Conservation (phyloP, 2,113 vertebrate species). For the Tragelaphus strepsiceros region DNA sequence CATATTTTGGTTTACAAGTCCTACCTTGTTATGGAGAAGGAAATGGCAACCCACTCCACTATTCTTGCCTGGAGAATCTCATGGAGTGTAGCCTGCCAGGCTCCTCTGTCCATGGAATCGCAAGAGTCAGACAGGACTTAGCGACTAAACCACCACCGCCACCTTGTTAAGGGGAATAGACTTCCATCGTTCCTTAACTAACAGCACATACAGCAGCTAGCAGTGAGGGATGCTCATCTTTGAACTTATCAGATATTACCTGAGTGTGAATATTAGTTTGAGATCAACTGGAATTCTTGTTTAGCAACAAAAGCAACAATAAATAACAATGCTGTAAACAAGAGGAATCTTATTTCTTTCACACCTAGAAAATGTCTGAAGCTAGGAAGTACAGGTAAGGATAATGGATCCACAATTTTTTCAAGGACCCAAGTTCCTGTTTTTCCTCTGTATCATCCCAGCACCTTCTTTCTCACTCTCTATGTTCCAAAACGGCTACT, state of each 20-base stretch:
- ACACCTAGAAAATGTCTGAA: not conserved
- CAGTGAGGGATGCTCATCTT: not conserved
- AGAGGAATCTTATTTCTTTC: not conserved
- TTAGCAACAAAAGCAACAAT: not conserved
- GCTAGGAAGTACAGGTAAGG: not conserved
- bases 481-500: not conserved
- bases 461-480: not conserved
- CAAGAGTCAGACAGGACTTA: not conserved
- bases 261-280: not conserved
- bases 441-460: not conserved
- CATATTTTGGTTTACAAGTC: not conserved
- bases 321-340: not conserved
- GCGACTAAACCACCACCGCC: not conserved
- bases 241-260: not conserved
- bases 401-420: not conserved
- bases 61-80: not conserved
- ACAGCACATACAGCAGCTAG: not conserved
- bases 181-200: not conserved
- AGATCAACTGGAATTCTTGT: not conserved
- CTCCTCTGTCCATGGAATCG: not conserved
- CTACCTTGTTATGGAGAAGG: not conserved
- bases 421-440: not conserved
- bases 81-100: not conserved
- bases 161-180: not conserved
- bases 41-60: not conserved